Evolutionary conservation across 2,797 vertebrate species (phyloP).

Genomic region (Anabacerthia variegaticeps): DNA sequence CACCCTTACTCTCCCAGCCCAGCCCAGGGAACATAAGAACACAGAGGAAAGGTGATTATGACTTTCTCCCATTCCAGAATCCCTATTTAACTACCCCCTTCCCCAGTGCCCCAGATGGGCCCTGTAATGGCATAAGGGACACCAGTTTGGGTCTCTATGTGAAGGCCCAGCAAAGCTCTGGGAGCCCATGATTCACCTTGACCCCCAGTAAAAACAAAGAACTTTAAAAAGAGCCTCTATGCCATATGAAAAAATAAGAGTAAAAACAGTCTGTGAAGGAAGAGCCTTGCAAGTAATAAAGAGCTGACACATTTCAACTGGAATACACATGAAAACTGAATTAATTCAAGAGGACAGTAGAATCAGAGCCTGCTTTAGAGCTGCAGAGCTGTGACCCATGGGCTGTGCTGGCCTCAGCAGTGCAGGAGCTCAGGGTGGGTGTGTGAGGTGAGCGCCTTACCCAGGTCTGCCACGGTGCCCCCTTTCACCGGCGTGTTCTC

Average conservation of each 20-base stretch:
- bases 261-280: not conserved
- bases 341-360: not conserved
- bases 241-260: not conserved
- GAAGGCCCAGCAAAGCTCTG: not conserved
- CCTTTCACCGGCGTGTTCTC: slow-evolving; percentile 93
- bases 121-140: not conserved
- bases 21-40: not conserved
- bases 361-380: not conserved
- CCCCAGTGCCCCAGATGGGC: not conserved
- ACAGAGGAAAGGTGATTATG: not conserved
- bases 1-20: not conserved
- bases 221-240: not conserved
- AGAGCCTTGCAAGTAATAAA: not conserved
- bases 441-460: slow-evolving; percentile 68
- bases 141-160: not conserved
- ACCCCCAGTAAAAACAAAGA: not conserved
- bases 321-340: rapidly evolving
- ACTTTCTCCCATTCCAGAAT: not conserved
- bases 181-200: not conserved
- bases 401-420: not conserved
- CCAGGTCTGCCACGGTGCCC: slow-evolving; percentile 89
- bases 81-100: not conserved
- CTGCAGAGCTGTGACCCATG: rapidly evolving
- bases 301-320: rapidly evolving
- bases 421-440: not conserved